Conservation (phyloP, 2,888 invertebrate species). For the Panorpa germanica region DNA sequence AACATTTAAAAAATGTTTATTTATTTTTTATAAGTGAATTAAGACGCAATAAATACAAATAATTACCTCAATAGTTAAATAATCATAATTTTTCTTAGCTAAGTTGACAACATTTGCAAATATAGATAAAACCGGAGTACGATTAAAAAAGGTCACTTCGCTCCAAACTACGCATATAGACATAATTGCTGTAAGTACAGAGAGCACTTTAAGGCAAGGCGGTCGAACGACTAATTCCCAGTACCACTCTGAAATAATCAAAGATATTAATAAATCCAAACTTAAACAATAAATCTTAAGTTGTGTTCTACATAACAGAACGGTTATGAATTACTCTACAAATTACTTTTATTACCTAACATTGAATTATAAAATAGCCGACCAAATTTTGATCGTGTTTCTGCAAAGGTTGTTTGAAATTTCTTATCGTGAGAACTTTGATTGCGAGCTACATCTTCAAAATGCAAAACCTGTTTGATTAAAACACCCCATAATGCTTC, state of each 20-base stretch:
- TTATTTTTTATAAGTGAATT: neutral
- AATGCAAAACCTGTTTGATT: constrained; percentile 55
- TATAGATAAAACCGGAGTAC: constrained; percentile 78
- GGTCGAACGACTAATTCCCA: constrained; percentile 77
- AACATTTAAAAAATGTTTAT: constrained; percentile 2
- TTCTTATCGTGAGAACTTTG: no score
- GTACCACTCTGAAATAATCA: constrained; percentile 71
- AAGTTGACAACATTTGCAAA: constrained; percentile 87
- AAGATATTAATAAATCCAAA: constrained; percentile 8
- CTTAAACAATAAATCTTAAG: no score
- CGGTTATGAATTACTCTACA: constrained; percentile 6
- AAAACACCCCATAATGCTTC: constrained; percentile 87
- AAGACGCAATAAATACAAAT: neutral
- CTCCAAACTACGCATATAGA: constrained; percentile 96
- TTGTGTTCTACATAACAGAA: constrained; percentile 5
- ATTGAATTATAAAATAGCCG: constrained; percentile 44
- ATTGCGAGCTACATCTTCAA: constrained; percentile 81
- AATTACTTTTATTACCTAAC: constrained; percentile 31
- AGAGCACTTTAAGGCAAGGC: constrained; percentile 53
- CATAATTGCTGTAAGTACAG: constrained; percentile 53
- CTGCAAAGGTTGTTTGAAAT: no score
- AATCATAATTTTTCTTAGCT: constrained; percentile 69
- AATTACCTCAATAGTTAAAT: constrained; percentile 80
- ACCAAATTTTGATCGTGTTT: constrained; percentile 33
- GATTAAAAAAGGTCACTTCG: constrained; percentile 94